These are phyloP conservation scores for Andricus grossulariae DNA, from an alignment of 1,140 invertebrate genomes.

Conservation along the genomic window DNA sequence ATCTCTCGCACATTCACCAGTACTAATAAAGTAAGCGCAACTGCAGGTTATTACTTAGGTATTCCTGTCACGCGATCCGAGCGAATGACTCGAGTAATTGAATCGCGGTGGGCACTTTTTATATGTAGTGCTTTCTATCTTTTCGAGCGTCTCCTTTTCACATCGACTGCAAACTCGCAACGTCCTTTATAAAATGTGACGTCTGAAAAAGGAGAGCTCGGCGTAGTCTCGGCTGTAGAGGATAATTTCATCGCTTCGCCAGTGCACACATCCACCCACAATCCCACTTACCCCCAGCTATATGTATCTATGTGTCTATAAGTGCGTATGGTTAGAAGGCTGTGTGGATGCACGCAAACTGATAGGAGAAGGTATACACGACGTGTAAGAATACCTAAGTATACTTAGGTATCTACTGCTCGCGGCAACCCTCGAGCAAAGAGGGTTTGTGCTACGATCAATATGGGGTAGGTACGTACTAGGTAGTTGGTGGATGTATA, in stretches of 20 bases:
- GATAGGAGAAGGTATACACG: conserved; percentile 41
- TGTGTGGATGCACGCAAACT: conserved; percentile 9
- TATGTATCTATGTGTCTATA: too few species aligned
- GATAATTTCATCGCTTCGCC: conserved; percentile 13
- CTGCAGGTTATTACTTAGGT: too few species aligned
- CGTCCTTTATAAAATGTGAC: conserved; percentile 13
- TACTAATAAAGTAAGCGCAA: too few species aligned
- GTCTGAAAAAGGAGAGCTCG: conserved; percentile 24
- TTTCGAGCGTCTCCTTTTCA: conserved; percentile 12
- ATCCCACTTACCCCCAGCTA: neutral
- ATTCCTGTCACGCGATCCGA: neutral
- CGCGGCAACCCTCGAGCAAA: conserved; percentile 62
- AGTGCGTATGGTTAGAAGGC: neutral
- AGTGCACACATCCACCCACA: neutral
- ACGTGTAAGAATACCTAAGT: conserved; percentile 59
- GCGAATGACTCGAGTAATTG: neutral
- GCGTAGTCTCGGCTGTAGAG: conserved; percentile 1
- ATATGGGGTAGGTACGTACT: conserved; percentile 65
- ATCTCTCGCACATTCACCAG: too few species aligned
- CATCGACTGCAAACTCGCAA: neutral
- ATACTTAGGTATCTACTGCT: conserved; percentile 63
- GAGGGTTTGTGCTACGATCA: conserved; percentile 70
- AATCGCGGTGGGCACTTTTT: neutral
- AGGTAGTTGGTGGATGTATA: conserved; percentile 58
- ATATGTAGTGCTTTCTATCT: neutral